Evolutionary conservation across 2,113 vertebrate genomes (phyloP).

Genomic region (Thalassarche chlororhynchos): DNA sequence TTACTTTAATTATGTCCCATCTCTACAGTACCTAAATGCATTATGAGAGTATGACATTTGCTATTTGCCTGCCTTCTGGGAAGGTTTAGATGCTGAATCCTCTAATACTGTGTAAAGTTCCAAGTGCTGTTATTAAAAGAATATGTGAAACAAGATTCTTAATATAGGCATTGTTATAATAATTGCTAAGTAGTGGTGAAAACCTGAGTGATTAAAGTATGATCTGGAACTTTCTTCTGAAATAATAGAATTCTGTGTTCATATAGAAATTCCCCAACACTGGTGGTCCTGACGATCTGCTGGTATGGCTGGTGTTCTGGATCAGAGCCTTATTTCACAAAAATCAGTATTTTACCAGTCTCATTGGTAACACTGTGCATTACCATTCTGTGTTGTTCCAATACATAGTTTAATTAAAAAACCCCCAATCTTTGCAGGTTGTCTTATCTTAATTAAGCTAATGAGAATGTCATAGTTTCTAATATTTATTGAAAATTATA

Average conservation of each 20-base stretch:
- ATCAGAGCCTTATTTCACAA: not conserved
- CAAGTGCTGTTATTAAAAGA: conserved; percentile 41
- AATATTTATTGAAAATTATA: not conserved
- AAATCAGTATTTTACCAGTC: not conserved
- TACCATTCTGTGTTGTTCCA: not conserved
- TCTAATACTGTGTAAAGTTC: not conserved
- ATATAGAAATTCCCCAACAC: not conserved
- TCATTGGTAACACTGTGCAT: not conserved
- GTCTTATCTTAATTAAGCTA: not conserved
- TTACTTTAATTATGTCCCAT: conserved; percentile 60
- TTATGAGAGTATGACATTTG: conserved; percentile 55
- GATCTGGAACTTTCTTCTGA: not conserved
- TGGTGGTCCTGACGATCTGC: not conserved
- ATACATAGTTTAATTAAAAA: not conserved
- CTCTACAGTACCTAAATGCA: not conserved
- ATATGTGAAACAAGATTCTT: conserved; percentile 6
- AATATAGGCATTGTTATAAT: not conserved
- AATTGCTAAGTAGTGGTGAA: not conserved
- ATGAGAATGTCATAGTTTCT: not conserved
- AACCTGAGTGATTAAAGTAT: not conserved
- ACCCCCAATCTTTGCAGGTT: not conserved
- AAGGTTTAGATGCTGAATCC: conserved; percentile 30
- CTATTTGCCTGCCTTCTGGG: conserved; percentile 45
- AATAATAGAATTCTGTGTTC: not conserved
- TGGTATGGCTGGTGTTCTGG: not conserved